Base-by-base conservation (phyloP, 2,888 invertebrate species). In the Idaea straminata region DNA sequence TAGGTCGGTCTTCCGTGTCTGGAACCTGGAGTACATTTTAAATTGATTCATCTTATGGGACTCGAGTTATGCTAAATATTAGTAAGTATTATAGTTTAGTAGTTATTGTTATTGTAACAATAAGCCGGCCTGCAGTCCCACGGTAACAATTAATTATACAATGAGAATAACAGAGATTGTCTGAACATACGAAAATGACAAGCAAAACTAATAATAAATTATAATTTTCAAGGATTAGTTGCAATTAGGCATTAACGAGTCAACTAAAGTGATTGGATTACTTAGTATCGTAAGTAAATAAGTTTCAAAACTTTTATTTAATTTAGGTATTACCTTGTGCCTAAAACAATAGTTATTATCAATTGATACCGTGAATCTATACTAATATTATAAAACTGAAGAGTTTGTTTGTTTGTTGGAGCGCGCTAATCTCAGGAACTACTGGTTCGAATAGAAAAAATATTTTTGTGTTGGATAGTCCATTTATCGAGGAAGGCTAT, bases 71-170 rank as follows among this genome's bases (percentile, higher is more conserved):
- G 47, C 62, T 57, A 65, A 58, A 67, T 69, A 70, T 70, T 66
- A 66, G 66, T 62, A 63, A 64, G 61, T 38, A 64, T 64, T 65
- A 66, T 59, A 65, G 62, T 68, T 59, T 69, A 67, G 67, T 68
- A 64, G 66, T 63, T 65, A 65, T 69, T 70, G 61, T 65, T 59
- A 69, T 68, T 61, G 36, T 67, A 64, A 68, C 67, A 66, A 72
- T 69, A 63, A 64, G 61, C 66, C 59, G 60, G 69, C 68, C 70
- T 65, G 63, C 67, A 66, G 66, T 78, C 74, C 64, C 74, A 77
- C 77, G 72, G 65, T 73, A 73, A 76, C 72, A 79, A 77, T 77
- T 73, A 72, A 62, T 64, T 47, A 47, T 47, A 68, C 72, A 74
- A 73, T 77, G 73, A 74, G 72, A 70, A 74, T 65, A 63, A 64